Evolutionary conservation across 2,113 vertebrate genomes (phyloP).

Genomic region (Paradisaea rubra): DNA sequence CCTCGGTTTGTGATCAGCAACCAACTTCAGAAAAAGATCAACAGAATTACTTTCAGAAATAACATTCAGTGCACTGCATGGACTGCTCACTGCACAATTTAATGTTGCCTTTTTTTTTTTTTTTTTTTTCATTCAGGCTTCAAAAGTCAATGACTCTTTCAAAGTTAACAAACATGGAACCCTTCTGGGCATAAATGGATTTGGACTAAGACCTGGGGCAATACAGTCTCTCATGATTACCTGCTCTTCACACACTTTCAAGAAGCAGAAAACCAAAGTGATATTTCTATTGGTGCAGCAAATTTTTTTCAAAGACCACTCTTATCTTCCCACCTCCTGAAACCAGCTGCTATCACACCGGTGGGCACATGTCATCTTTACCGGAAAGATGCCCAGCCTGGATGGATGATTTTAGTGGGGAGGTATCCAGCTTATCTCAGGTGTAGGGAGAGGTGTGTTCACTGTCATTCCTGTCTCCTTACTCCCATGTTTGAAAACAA

Average conservation of each 20-base stretch:
- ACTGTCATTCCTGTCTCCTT: neutral
- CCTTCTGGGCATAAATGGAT: neutral
- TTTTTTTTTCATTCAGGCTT: neutral
- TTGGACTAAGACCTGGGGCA: neutral
- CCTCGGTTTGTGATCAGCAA: fast-evolving
- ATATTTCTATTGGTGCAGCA: neutral
- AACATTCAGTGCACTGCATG: neutral
- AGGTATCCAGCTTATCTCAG: neutral
- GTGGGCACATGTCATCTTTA: neutral
- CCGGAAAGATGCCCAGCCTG: neutral
- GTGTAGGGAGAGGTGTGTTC: neutral
- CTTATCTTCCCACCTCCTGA: neutral
- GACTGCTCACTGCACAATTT: neutral
- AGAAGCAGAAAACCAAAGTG: neutral
- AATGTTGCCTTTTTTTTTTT: neutral
- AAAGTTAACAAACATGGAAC: neutral
- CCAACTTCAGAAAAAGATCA: neutral
- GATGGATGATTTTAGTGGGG: neutral
- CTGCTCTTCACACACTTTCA: neutral
- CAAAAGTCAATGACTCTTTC: neutral
- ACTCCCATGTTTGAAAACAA: neutral
- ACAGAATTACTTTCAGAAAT: neutral
- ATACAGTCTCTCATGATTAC: neutral
- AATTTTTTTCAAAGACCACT: neutral
- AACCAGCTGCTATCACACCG: neutral